Evolutionary conservation across 2,888 invertebrate species (phyloP).

Genomic region (Tetranychus piercei): DNA sequence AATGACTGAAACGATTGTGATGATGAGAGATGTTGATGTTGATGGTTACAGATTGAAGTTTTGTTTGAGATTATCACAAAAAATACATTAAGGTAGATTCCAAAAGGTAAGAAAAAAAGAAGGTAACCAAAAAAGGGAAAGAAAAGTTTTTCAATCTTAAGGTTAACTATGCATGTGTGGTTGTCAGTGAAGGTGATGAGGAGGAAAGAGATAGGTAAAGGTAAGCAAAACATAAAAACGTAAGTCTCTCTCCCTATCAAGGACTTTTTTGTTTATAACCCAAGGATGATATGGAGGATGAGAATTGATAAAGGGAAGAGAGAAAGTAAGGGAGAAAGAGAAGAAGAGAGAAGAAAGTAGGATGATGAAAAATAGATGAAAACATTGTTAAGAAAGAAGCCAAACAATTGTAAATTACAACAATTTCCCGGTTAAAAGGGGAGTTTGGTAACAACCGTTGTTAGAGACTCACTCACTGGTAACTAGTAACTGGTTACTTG

Average conservation of each 20-base stretch:
- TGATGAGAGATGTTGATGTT: too few relatives aligned
- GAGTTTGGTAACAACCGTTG: too few relatives aligned
- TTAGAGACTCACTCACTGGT: too few relatives aligned
- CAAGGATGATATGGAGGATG: neutral
- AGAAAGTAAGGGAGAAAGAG: neutral
- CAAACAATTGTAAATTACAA: too few relatives aligned
- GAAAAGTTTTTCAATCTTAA: neutral
- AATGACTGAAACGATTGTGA: too few relatives aligned
- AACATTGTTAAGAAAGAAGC: too few relatives aligned
- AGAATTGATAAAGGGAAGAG: neutral
- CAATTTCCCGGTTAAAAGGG: too few relatives aligned
- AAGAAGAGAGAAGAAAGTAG: neutral
- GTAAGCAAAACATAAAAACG: constrained; percentile 23
- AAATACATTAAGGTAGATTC: too few relatives aligned
- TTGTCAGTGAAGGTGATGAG: constrained; percentile 18
- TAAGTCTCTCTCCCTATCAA: constrained; percentile 6
- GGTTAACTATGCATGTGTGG: neutral
- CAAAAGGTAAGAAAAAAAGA: too few relatives aligned
- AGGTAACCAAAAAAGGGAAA: neutral
- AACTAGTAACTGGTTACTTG: too few relatives aligned
- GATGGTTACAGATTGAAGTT: neutral
- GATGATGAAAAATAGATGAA: neutral
- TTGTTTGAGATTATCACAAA: neutral
- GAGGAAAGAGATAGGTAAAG: constrained; percentile 17
- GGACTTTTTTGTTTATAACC: neutral